Conservation (phyloP, 2,888 invertebrate species). For the Amphipyra berbera region DNA sequence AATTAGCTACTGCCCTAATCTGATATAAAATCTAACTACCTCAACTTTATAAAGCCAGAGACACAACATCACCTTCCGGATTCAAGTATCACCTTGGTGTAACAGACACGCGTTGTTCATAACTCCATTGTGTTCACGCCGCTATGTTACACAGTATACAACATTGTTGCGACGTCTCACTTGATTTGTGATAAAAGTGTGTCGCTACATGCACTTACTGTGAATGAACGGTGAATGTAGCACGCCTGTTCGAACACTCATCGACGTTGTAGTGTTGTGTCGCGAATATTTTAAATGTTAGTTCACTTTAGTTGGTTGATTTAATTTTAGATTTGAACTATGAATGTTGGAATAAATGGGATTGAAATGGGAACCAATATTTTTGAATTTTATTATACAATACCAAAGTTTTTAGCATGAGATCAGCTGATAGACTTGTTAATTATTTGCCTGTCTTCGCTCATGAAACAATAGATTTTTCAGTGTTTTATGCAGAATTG, state of each 20-base stretch:
- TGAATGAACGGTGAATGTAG: slow-evolving; percentile 53
- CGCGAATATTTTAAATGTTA: slow-evolving; percentile 22
- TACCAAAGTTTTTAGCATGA: too few relatives aligned
- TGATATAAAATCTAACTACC: too few relatives aligned
- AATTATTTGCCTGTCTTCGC: too few relatives aligned
- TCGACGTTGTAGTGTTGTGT: slow-evolving; percentile 25
- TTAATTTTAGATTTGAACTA: slow-evolving; percentile 4
- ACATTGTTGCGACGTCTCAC: slow-evolving; percentile 67
- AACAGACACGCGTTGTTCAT: slow-evolving; percentile 51
- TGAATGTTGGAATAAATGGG: not conserved
- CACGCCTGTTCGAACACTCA: slow-evolving; percentile 43
- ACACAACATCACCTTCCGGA: slow-evolving; percentile 39
- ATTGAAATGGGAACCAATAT: not conserved
- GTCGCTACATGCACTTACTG: slow-evolving; percentile 64
- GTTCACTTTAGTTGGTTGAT: slow-evolving; percentile 13
- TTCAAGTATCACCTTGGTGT: slow-evolving; percentile 50
- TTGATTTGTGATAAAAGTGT: slow-evolving; percentile 75
- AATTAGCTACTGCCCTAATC: not conserved
- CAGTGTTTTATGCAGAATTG: too few relatives aligned
- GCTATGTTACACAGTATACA: slow-evolving; percentile 62
- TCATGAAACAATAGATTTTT: too few relatives aligned
- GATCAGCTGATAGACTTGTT: too few relatives aligned
- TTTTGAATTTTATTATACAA: not conserved
- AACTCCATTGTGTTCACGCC: slow-evolving; percentile 66
- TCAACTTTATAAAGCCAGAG: slow-evolving; percentile 14